These are phyloP conservation scores for Etheostoma nigrum DNA, from an alignment of 2,797 vertebrate genomes.

Conservation along the genomic window DNA sequence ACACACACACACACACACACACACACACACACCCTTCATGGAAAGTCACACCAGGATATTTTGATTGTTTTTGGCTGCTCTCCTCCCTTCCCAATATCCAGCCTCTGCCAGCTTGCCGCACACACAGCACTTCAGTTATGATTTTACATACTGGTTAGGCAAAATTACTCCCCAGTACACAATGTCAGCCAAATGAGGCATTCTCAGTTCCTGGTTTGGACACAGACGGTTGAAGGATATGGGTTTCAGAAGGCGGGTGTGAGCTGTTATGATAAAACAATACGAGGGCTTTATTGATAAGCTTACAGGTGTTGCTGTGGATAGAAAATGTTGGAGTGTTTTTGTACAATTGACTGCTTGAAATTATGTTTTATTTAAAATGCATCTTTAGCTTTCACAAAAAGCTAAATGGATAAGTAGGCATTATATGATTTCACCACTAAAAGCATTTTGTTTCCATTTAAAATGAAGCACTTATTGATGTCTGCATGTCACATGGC, in stretches of 20 bases:
- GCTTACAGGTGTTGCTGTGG: constrained; percentile 46
- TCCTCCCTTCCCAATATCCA: constrained; percentile 62
- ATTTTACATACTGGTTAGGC: constrained; percentile 84
- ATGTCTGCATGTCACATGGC: neutral
- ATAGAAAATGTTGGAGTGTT: constrained; percentile 16
- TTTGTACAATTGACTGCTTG: constrained; percentile 7
- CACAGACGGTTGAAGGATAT: constrained; percentile 73
- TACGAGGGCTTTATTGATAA: constrained; percentile 48
- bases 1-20: constrained; percentile 26
- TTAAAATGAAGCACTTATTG: neutral
- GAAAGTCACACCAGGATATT: constrained; percentile 79
- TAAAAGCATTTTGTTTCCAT: neutral
- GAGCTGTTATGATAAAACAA: constrained; percentile 57
- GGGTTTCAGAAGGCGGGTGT: constrained; percentile 55
- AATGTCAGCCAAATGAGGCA: constrained; percentile 79
- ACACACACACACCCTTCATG: constrained; percentile 60
- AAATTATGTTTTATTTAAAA: constrained; percentile 21
- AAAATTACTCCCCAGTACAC: constrained; percentile 78
- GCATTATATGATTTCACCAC: constrained; percentile 5
- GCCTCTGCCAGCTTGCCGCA: constrained; percentile 62
- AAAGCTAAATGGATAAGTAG: neutral
- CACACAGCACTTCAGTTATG: constrained; percentile 78
- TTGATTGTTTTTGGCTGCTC: constrained; percentile 79
- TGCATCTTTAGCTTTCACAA: neutral
- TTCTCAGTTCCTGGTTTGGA: constrained; percentile 77